Evolutionary conservation across 1,140 invertebrate genomes (phyloP).

Genomic region (Diploscapter pachys): DNA sequence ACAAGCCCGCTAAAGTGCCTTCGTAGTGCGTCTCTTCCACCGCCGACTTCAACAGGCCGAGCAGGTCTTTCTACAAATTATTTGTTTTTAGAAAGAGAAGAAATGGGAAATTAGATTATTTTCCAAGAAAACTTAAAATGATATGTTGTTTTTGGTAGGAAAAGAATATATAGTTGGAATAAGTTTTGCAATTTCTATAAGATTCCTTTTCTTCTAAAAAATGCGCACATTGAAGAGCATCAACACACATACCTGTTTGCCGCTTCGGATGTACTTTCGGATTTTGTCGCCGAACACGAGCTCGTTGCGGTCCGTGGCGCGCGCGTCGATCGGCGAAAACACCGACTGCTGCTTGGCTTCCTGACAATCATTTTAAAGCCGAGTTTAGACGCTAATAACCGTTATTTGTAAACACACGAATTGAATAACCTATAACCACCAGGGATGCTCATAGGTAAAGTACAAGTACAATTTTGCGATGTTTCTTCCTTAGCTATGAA

Average conservation of each 20-base stretch:
- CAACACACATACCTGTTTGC: background rate
- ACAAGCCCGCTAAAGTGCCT: background rate
- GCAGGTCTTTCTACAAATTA: conserved; percentile 6
- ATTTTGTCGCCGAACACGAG: conserved; percentile 26
- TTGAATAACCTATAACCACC: too few species aligned
- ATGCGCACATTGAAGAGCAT: background rate
- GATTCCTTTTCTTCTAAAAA: too few species aligned
- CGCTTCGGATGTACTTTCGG: conserved; percentile 19
- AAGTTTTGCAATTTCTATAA: too few species aligned
- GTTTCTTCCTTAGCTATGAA: too few species aligned
- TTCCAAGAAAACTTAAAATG: too few species aligned
- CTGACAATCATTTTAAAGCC: background rate
- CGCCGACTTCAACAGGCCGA: background rate
- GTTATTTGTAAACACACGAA: too few species aligned
- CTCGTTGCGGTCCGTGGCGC: conserved; percentile 17
- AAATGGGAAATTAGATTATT: too few species aligned
- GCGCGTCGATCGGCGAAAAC: background rate
- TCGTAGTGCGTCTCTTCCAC: conserved; percentile 4
- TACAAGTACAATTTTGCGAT: too few species aligned
- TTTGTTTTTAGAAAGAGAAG: background rate
- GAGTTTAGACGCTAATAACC: too few species aligned
- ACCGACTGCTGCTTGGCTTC: background rate
- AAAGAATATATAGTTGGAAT: too few species aligned
- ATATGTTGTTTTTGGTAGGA: too few species aligned
- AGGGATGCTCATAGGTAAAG: too few species aligned